Evolutionary conservation across 2,113 vertebrate genomes (phyloP).

Genomic region (Zootoca vivipara): DNA sequence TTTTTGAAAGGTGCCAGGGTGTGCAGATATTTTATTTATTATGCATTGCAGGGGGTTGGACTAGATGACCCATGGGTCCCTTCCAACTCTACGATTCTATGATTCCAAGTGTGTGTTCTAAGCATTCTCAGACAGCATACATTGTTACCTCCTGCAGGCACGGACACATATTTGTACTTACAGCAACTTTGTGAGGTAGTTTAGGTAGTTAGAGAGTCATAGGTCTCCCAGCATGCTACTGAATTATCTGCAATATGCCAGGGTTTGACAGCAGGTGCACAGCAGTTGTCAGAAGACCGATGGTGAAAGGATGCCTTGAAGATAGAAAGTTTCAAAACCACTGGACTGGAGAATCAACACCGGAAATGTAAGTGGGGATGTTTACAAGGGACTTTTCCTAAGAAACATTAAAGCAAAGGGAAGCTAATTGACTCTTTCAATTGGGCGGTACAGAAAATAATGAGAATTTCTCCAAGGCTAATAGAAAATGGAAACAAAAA

Average conservation of each 20-base stretch:
- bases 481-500: constrained; percentile 49
- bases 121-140: not conserved
- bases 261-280: not conserved
- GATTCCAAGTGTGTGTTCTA: not conserved
- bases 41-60: too few relatives aligned
- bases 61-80: too few relatives aligned
- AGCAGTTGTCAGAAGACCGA: not conserved
- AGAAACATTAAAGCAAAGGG: constrained; percentile 18
- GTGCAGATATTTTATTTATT: not conserved
- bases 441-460: constrained; percentile 57
- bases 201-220: not conserved
- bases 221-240: too few relatives aligned
- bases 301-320: not conserved
- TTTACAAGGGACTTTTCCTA: constrained; percentile 7
- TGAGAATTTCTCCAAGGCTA: constrained; percentile 58
- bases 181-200: not conserved
- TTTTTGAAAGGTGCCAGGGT: not conserved
- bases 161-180: not conserved
- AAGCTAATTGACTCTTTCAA: constrained; percentile 42
- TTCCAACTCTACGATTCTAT: too few relatives aligned
- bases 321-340: not conserved
- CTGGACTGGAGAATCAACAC: not conserved
- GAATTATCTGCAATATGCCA: not conserved
- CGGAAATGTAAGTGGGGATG: not conserved
- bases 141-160: not conserved